These are phyloP conservation scores for Borostomias antarcticus DNA, from an alignment of 2,797 vertebrate species.

Conservation along the genomic window DNA sequence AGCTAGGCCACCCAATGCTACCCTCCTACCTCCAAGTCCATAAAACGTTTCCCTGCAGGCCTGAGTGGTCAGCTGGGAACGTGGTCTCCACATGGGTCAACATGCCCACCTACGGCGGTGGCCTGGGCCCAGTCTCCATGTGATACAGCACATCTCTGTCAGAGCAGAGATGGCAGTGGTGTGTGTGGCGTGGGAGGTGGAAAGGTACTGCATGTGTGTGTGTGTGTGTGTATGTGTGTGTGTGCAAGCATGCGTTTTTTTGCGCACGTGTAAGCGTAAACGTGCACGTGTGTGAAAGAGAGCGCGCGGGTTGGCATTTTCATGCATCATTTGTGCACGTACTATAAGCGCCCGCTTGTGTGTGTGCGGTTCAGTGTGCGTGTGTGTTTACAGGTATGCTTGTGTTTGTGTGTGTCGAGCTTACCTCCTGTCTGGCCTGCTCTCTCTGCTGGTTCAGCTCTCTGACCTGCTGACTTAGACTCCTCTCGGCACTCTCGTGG, in stretches of 20 bases:
- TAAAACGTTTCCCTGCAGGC: neutral
- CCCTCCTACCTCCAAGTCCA: neutral
- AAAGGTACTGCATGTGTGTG: no score
- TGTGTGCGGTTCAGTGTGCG: no score
- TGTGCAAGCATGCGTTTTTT: no score
- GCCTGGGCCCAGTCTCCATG: conserved; percentile 12
- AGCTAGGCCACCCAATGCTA: conserved; percentile 1
- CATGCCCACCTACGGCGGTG: neutral
- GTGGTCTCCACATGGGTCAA: neutral
- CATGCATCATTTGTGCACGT: no score
- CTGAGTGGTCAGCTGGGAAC: neutral
- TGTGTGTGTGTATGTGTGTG: no score
- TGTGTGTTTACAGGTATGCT: no score
- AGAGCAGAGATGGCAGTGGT: neutral
- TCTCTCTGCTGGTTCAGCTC: conserved; percentile 67
- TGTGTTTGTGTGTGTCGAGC: conserved; percentile 8
- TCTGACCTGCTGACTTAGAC: conserved; percentile 63
- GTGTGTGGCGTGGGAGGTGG: neutral
- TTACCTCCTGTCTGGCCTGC: conserved; percentile 62
- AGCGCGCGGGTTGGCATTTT: no score
- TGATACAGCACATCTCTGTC: neutral
- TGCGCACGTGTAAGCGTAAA: no score
- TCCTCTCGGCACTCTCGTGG: conserved; percentile 59
- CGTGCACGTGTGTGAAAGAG: no score
- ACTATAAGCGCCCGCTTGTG: no score